Evolutionary conservation across 1,140 invertebrate genomes (phyloP), one percentile per base, ranked within the genome.

Genomic region (Oreohelix idahoensis): DNA sequence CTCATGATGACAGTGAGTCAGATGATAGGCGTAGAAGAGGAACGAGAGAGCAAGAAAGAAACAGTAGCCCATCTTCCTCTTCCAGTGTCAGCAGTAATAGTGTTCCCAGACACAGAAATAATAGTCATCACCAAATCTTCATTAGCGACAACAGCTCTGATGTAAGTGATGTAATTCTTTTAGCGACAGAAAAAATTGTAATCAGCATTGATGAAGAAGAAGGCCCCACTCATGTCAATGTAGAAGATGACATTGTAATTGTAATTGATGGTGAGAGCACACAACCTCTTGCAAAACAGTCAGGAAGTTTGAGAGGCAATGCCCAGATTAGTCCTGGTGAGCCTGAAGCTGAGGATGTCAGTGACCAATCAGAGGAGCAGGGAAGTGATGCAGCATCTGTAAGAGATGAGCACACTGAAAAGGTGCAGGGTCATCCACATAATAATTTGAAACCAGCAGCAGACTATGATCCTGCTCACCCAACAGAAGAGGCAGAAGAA

Each of bases 191-290:
- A 29, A 71, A 42, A 26, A 81, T 81, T 38, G 79, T 81, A 5
- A 81, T 81, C 26, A 73, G 73, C 45, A 66, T 81, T n/a, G 79
- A 81, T 29, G 79, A 81, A 49, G 79, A 81, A 49, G 79, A 81
- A 81, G 79, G 70, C 29, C 79, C 79, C 20, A 81, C 79, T 32
- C 79, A 81, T 71, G 45, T 5, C 42, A 81, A 81, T 45, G 36
- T 35, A 42, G 79, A 51, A 29, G 79, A 81, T 73, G 79, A 81
- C 49, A 51, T 51, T 51, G 32, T 53, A 45, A 73, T 4, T 8
- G 1, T 73, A n/a, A 53, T 73, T 45, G 79, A 73, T 51, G 79
- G 66, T 13, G 66, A 81, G 38, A 73, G 29, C 38, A 74, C 49
- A 8, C 69, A 66, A 11, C 79, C 69, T 11, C 79, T 69, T 35